Evolutionary conservation across 1,140 invertebrate genomes (phyloP), one percentile per base, ranked within the genome.

Genomic region (Lucilia cuprina): DNA sequence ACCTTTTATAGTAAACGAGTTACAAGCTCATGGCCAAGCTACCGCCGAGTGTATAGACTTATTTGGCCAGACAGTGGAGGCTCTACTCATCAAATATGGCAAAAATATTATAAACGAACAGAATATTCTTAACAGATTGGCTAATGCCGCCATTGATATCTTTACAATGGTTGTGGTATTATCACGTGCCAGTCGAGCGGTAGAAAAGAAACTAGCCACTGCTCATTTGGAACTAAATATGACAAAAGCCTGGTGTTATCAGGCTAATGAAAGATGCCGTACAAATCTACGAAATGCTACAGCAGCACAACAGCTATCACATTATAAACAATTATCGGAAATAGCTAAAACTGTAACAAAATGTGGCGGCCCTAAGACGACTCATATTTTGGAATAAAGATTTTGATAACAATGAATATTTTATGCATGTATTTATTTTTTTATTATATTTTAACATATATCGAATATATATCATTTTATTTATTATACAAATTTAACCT

Each of bases 21-120:
- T 98, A 19, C 87, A 92, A 2, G 91, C 93, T 1, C 94, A 94
- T 85, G 95, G 96, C 75, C 92, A 92, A 83, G 92, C 95, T 75
- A 93, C 94, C 82, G 93, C 94, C 0, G 93, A 94, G 92, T 93
- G 93, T 85, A 94, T 98, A 83, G 95, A 95, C 88, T 88, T 93
- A 34, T 99, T 98, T 93, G 98, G 98, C 2, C 93, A 94, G 86
- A 92, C 94, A 17, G 95, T 99, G 47, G 98, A 99, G 92, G 91
- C 93, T 77, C 91, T 96, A 80, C 92, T 99, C 19, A 94, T 97
- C n/a, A 98, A 98, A 92, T 95, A 99, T 92, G 96, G 97, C 17
- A 97, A 96, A 91, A 94, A 93, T 88, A 96, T 99, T 85, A 95
- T 95, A 85, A 95, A 99, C 86, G 94, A 99, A 89, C 99, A 99